Evolutionary conservation across 2,113 vertebrate species (phyloP), one percentile per base, ranked within the genome.

Genomic region (Numida meleagris): DNA sequence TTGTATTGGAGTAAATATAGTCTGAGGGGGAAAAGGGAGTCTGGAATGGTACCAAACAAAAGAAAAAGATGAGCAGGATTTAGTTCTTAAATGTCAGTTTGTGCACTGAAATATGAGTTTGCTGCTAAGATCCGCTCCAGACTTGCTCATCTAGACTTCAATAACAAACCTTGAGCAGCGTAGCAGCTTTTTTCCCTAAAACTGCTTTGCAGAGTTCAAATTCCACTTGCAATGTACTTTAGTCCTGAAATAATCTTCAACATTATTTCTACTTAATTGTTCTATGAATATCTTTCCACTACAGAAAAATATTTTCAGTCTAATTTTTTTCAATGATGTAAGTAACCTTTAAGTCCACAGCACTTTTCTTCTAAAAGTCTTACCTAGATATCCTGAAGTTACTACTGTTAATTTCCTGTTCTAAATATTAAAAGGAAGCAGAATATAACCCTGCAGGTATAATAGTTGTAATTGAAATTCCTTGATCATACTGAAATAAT

Each of bases 381-480:
- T 89, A n/a, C 2, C 10, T 58, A 63, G 66, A 62, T 77, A 67
- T 63, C 1, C 67, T 84, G 18, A 86, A 86, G 86, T 67, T 77
- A 63, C 38, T 71, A 5, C 33, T 59, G 55, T 65, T 94, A 58
- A 62, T 86, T 91, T 96, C 75, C 62, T 93, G 18, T 53, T 73
- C 48, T 36, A 46, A 79, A 21, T 76, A 74, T 80, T 83, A 90
- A 42, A 83, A 59, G 55, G 42, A 86, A 88, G 42, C 9, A 50
- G 40, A 89, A 55, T 67, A 68, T 29, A 88, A 33, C 12, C 79
- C 62, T 77, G 53, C 42, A 83, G 55, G 23, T 85, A 33, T 31
- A 93, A 73, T 66, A 4, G 33, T 16, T 86, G 27, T 65, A 92
- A 88, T 86, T 93, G 91, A 87, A 76, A 82, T 88, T 61, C 71